Base-by-base conservation (phyloP, 2,113 vertebrate species). In the Nesoenas mayeri region DNA sequence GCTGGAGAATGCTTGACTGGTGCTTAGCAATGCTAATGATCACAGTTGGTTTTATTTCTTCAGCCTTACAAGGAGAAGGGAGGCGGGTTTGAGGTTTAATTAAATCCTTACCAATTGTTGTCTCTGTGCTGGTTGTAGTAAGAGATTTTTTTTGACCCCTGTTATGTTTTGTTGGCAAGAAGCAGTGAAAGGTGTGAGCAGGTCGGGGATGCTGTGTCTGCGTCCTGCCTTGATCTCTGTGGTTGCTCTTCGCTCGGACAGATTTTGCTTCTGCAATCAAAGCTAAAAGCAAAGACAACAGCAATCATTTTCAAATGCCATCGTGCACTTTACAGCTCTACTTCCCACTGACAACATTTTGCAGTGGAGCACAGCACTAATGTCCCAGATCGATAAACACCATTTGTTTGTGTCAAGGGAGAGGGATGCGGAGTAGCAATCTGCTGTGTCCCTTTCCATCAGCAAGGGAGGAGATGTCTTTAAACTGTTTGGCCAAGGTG, bases 211-310 rank as follows among this genome's bases (percentile, higher is more conserved):
- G 60, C 75, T 44, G 50, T 14, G 47, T 47, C 72, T 1, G 1
- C 15, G 10, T 57, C 54, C 65, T 64, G 77, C 82, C n/a, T 84
- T 83, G 73, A 58, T 56, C 57, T 60, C 79, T 93, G 88, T 20
- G 65, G 19, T 31, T 86, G 48, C 48, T 86, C 26, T 79, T 74
- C 71, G 65, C 90, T 61, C 15, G 72, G 65, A 29, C 75, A 88
- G 82, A 71, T 88, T 91, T 93, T 79, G 54, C 58, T 89, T 79
- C 88, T 88, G 84, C 94, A 85, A 77, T 87, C 85, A 71, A 58
- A 88, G 67, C 87, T 66, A 42, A 95, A 75, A 82, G 71, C 85
- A 58, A 16, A 88, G 74, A 54, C 0, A 17, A 44, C 70, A 84
- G 34, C 65, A 57, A 28, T 44, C 2, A 12, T 38, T 91, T 74